phyloP scores from a whole-genome alignment of 2,797 vertebrate species.

The Falco cherrug region DNA sequence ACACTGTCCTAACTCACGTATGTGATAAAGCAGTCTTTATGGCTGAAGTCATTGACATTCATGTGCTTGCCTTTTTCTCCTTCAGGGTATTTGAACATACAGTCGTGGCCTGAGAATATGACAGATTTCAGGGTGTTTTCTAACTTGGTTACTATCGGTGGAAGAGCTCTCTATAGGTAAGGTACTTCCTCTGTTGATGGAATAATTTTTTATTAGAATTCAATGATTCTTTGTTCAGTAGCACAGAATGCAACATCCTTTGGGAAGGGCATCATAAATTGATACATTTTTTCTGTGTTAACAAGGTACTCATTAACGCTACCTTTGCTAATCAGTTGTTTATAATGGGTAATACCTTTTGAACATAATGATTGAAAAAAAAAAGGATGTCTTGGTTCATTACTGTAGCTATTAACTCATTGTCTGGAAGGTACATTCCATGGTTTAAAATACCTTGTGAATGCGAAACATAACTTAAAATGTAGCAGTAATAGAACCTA shows the following conservation, averaged over 20 bases:
- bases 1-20: not conserved
- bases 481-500: not conserved
- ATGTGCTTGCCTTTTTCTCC: not conserved
- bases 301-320: not conserved
- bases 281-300: not conserved
- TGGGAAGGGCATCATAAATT: not conserved
- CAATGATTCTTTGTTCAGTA: not conserved
- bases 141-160: slow-evolving; percentile 93
- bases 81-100: slow-evolving; percentile 94
- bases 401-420: not conserved
- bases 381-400: not conserved
- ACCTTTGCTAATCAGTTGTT: not conserved
- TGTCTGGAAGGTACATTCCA: not conserved
- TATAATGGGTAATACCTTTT: not conserved
- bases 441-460: not conserved
- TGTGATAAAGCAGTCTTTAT: not conserved
- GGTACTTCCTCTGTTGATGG: not conserved
- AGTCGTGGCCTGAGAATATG: slow-evolving; percentile 98
- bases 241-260: not conserved
- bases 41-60: not conserved
- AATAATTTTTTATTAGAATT: not conserved
- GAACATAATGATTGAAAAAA: not conserved
- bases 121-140: slow-evolving; percentile 96
- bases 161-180: slow-evolving; percentile 92
- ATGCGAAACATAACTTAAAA: not conserved